These are phyloP conservation scores for Diarsia mendica DNA, from an alignment of 2,888 invertebrate species.

Conservation along the genomic window DNA sequence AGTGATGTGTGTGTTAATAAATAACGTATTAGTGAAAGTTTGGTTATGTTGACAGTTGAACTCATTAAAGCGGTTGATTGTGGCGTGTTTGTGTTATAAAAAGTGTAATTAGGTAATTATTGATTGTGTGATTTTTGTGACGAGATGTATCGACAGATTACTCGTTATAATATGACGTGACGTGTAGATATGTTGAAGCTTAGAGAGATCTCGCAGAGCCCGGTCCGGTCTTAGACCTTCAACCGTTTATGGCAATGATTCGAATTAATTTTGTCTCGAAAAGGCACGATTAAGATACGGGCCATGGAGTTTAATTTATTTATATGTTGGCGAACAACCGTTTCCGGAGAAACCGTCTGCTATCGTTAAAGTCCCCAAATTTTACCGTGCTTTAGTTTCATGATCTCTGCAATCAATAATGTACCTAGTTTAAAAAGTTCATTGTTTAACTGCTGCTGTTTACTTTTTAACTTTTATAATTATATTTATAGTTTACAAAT, in stretches of 20 bases:
- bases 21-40: slow-evolving; percentile 77
- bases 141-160: slow-evolving; percentile 23
- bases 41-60: slow-evolving; percentile 84
- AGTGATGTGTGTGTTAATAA: slow-evolving; percentile 55
- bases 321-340: slow-evolving; percentile 28
- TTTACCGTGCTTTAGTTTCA: slow-evolving; percentile 41
- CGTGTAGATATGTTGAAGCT: slow-evolving; percentile 61
- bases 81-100: slow-evolving; percentile 43
- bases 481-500: background rate
- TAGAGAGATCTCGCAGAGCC: slow-evolving; percentile 70
- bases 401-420: slow-evolving; percentile 33
- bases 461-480: background rate
- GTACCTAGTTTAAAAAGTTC: slow-evolving; percentile 8
- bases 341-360: slow-evolving; percentile 43
- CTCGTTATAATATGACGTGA: slow-evolving; percentile 19
- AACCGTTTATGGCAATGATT: slow-evolving; percentile 62
- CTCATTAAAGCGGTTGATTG: slow-evolving; percentile 60
- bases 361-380: slow-evolving; percentile 41
- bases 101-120: slow-evolving; percentile 61
- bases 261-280: slow-evolving; percentile 57
- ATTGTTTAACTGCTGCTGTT: background rate
- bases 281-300: slow-evolving; percentile 49
- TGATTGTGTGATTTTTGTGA: slow-evolving; percentile 26
- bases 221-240: slow-evolving; percentile 74
- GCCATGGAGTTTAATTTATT: slow-evolving; percentile 45